Conservation (phyloP, 37 sponge, comb jelly and placozoan genomes). For the Spongia lamella region DNA sequence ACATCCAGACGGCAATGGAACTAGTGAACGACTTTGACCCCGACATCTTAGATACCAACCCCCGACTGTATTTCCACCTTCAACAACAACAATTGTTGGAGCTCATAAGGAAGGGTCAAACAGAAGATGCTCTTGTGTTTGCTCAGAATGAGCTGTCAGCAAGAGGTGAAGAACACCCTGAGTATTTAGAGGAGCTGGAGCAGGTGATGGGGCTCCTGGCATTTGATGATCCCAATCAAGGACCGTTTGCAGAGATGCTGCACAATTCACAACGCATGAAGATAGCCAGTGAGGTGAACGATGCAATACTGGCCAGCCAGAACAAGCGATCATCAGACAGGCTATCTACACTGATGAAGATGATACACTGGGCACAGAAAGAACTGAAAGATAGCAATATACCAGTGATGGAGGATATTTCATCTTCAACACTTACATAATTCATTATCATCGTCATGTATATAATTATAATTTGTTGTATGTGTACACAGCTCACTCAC, state of each 20-base stretch:
- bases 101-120: slow-evolving; percentile 60
- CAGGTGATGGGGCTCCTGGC: slow-evolving; percentile 79
- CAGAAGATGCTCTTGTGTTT: slow-evolving; percentile 75
- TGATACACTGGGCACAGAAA: slow-evolving; percentile 83
- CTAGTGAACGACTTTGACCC: slow-evolving; percentile 86
- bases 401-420: slow-evolving; percentile 52
- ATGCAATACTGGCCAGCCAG: slow-evolving; percentile 82
- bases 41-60: slow-evolving; percentile 82
- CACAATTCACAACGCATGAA: slow-evolving; percentile 78
- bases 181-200: slow-evolving; percentile 83
- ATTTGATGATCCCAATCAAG: slow-evolving; percentile 55
- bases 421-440: slow-evolving; percentile 54
- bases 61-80: slow-evolving; percentile 81
- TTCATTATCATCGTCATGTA: too few relatives aligned
- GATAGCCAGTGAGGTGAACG: slow-evolving; percentile 87
- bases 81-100: slow-evolving; percentile 90
- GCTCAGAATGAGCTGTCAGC: slow-evolving; percentile 83
- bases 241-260: slow-evolving; percentile 74
- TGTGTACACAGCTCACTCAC: too few relatives aligned
- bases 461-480: too few relatives aligned
- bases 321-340: slow-evolving; percentile 58
- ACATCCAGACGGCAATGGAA: slow-evolving; percentile 80
- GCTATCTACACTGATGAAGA: slow-evolving; percentile 72
- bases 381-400: slow-evolving; percentile 65
- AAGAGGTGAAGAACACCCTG: slow-evolving; percentile 85